Conservation (phyloP, 2,113 vertebrate species). For the Rhinoptilus africanus region DNA sequence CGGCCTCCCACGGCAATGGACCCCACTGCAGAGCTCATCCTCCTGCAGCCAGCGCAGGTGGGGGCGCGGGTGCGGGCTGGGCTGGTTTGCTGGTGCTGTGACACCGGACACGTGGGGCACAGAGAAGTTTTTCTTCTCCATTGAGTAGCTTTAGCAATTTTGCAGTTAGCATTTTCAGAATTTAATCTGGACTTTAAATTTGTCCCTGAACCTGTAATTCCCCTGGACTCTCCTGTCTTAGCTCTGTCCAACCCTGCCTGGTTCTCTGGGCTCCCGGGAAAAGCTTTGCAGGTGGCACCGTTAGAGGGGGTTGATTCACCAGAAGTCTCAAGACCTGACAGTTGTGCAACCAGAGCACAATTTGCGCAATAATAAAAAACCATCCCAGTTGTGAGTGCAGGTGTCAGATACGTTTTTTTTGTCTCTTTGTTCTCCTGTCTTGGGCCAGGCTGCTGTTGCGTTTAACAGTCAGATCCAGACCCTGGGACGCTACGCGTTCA, state of each 20-base stretch:
- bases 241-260: neutral
- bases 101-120: neutral
- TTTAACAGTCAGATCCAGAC: constrained; percentile 80
- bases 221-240: neutral
- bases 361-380: neutral
- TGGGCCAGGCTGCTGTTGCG: constrained; percentile 84
- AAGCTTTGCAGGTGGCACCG: neutral
- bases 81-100: neutral
- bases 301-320: neutral
- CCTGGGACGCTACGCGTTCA: constrained; percentile 90
- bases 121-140: neutral
- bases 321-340: neutral
- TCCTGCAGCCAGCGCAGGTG: constrained; percentile 86
- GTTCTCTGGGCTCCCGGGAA: neutral
- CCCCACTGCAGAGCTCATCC: constrained; percentile 73
- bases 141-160: neutral
- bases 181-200: neutral
- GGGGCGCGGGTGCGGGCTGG: accelerated
- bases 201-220: neutral
- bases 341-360: neutral
- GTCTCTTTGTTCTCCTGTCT: neutral
- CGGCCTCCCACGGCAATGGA: constrained; percentile 78
- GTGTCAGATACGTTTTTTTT: neutral
- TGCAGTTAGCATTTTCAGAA: neutral
- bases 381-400: neutral